Base-by-base conservation (phyloP, 2,888 invertebrate species). In the Hydraecia micacea region DNA sequence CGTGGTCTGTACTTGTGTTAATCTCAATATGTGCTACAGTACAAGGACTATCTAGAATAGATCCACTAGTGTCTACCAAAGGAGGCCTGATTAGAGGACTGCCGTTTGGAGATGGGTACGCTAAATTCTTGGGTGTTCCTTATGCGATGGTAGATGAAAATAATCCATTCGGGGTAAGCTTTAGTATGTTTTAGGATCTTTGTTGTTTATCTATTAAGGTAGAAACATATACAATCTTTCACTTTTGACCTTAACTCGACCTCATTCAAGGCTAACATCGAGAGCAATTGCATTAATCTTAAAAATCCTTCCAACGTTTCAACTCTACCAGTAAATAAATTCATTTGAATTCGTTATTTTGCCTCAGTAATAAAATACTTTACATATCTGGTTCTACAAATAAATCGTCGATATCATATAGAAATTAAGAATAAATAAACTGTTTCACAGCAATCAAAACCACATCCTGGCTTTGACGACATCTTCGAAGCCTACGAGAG, bases 401-500 rank as follows among this genome's bases (percentile, higher is more conserved):
- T 8, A 70, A n/a, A 6, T 55, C n/a, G 3, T 39, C 25, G 1
- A 15, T 32, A 52, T 28, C 11, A 11, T 5, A 32, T 2, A n/a
- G 4, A 21, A 42, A 77, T 42, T 55, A 42, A 62, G 9, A 46
- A 32, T 5, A 28, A 9, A 4, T 39, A 4, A 46, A 49, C 5
- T 62, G 0, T 62, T 77, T 68, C 7, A 79, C 52, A 78, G 80
- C 62, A 69, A 46, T 68, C 81, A 15, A 52, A 42, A n/a, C 69
- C 75, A 7, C 75, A 80, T 42, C 69, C 75, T 21, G 78, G 72
- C 8, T 90, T 91, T 49, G 70, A 84, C 0, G 75, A 68, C 0
- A 75, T 79, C 11, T 90, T 90, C 67, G 83, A 89, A 69, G 90
- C 90, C 8, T 83, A 80, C 52, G 81, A 89, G 25, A 86, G 89